Percentiles rank a stretch among this genome's conserved stretches.
These are phyloP conservation scores for Fratercula arctica DNA, from an alignment of 2,797 vertebrate species.

Conservation along the genomic window DNA sequence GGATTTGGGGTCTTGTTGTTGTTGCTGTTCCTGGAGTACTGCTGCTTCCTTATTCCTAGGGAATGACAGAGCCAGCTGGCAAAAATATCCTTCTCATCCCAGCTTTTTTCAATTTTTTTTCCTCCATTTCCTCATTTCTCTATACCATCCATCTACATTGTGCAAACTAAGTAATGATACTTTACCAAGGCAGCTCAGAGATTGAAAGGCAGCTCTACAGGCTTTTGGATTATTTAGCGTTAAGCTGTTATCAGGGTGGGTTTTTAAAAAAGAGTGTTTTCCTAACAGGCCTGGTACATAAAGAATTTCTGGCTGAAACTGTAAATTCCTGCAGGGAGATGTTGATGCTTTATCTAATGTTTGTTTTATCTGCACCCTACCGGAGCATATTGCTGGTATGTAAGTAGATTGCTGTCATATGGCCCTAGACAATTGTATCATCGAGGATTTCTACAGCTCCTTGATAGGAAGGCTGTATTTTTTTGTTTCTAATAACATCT, in stretches of 20 bases:
- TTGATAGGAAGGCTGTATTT: neutral
- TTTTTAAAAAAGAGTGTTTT: neutral
- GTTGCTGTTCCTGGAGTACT: neutral
- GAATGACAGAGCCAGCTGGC: neutral
- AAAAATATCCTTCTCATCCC: neutral
- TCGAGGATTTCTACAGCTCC: neutral
- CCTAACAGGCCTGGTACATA: neutral
- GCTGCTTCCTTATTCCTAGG: neutral
- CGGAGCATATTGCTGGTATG: neutral
- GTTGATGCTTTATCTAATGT: neutral
- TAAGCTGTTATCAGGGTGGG: neutral
- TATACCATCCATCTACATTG: neutral
- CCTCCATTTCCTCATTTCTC: neutral
- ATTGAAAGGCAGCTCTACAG: neutral
- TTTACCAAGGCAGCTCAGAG: neutral
- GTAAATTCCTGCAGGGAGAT: constrained; percentile 3
- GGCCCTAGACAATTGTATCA: neutral
- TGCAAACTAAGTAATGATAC: neutral
- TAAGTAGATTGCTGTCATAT: constrained; percentile 2
- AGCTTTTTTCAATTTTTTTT: accelerated
- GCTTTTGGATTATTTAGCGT: neutral
- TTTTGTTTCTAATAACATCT: neutral
- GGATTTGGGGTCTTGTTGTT: neutral
- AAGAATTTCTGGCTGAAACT: constrained; percentile 16
- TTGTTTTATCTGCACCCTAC: constrained; percentile 16